phyloP scores from a whole-genome alignment of 2,888 invertebrate genomes.

The Synergus umbraculus region DNA sequence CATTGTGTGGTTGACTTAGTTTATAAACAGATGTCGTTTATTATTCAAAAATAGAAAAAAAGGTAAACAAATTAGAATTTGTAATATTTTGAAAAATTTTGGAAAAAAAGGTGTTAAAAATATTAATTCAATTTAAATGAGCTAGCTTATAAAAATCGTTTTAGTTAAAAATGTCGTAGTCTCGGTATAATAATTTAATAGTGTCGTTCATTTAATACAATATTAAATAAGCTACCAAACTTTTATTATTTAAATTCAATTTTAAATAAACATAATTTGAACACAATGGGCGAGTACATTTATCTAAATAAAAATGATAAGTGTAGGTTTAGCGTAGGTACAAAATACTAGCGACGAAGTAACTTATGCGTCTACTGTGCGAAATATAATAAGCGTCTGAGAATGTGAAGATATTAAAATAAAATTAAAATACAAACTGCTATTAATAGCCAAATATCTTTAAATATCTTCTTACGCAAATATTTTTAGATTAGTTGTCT shows the following conservation, averaged over 20 bases:
- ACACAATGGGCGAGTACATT: background rate
- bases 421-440: too few species aligned
- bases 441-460: too few species aligned
- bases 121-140: background rate
- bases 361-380: background rate
- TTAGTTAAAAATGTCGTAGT: too few species aligned
- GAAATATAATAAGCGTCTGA: slow-evolving; percentile 22
- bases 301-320: background rate
- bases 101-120: background rate
- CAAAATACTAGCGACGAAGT: background rate
- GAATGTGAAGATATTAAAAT: background rate
- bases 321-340: slow-evolving; percentile 21
- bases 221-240: too few species aligned
- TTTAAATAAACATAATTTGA: background rate
- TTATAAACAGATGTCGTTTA: background rate
- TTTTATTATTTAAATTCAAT: background rate
- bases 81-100: background rate
- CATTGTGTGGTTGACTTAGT: background rate
- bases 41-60: background rate
- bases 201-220: too few species aligned
- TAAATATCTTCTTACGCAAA: too few species aligned
- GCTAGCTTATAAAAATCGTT: background rate
- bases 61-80: background rate
- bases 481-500: too few species aligned
- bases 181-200: too few species aligned